Evolutionary conservation across 1,140 invertebrate species (phyloP), one percentile per base, ranked within the genome.

Genomic region (Drosophila leontia): DNA sequence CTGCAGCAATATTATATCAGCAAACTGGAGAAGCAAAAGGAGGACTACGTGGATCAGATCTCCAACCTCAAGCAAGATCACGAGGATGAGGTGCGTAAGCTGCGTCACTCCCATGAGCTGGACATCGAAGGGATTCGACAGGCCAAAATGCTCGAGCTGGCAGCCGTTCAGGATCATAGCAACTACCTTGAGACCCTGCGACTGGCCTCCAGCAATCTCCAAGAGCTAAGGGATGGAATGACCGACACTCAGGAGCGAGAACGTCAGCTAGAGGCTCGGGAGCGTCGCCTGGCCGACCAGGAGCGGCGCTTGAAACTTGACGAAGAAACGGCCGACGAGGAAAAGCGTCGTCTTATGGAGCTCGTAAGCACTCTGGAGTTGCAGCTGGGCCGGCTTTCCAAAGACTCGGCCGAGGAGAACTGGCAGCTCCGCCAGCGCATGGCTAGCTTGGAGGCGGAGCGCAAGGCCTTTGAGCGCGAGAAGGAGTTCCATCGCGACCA

Each of bases 331-430:
- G 91, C 93, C 3, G 93, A 94, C 23, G 78, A 79, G 11, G 94
- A 94, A 75, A 85, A 94, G 74, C 80, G 92, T 6, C 92, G 93
- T n/a, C 85, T 94, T 0, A 91, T 94, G 80, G 86, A 91, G 6
- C 63, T 94, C 15, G 92, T 94, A 0, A 80, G 92, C 59, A 94
- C 86, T 6, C 69, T 94, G 29, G 94, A 94, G 70, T 68, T 87
- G 9, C 94, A 94, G 80, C 79, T 81, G 80, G 92, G 78, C 57
- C 93, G 87, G 61, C 63, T 91, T 29, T 93, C 80, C 59, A 93
- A 85, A 69, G 92, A 76, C 75, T 92, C 78, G 7, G 92, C 92
- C 29, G 93, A 82, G 57, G 93, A 88, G 74, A 94, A 87, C 63
- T 94, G 77, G 94, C 93, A 85, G 71, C 78, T 85, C 76, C 93